These are phyloP conservation scores for Quadroppia sp. DNA, from an alignment of 2,888 invertebrate species.

Conservation along the genomic window DNA sequence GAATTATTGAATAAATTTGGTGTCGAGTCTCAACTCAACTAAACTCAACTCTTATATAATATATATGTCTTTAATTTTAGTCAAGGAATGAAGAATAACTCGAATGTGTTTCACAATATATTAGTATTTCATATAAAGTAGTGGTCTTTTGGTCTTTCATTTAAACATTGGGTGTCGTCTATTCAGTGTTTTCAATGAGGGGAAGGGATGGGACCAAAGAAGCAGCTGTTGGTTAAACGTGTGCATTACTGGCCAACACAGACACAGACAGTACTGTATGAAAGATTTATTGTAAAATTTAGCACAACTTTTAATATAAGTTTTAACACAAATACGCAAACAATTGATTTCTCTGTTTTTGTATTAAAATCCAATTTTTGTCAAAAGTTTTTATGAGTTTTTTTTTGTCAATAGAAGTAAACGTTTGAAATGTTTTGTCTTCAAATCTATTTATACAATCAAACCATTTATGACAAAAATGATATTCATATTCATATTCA, in stretches of 20 bases:
- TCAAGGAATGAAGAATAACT: neutral
- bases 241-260: neutral
- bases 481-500: neutral
- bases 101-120: neutral
- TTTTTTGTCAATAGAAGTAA: neutral
- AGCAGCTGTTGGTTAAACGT: neutral
- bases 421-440: no score
- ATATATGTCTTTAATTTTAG: neutral
- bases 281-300: slow-evolving; percentile 20
- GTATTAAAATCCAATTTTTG: neutral
- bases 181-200: neutral
- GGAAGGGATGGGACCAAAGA: neutral
- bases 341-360: no score
- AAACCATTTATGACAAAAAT: neutral
- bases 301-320: slow-evolving; percentile 8
- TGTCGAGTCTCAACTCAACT: neutral
- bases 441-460: no score
- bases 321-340: no score
- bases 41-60: neutral
- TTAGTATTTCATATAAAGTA: slow-evolving; percentile 10
- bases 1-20: slow-evolving; percentile 16
- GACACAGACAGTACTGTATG: neutral
- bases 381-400: neutral
- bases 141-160: slow-evolving; percentile 15
- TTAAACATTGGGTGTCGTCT: slow-evolving; percentile 21